A percentile compares a stretch with the other conserved stretches of the same genome.
These are phyloP conservation scores for Eilema depressum DNA, from an alignment of 2,888 invertebrate species.

Conservation along the genomic window DNA sequence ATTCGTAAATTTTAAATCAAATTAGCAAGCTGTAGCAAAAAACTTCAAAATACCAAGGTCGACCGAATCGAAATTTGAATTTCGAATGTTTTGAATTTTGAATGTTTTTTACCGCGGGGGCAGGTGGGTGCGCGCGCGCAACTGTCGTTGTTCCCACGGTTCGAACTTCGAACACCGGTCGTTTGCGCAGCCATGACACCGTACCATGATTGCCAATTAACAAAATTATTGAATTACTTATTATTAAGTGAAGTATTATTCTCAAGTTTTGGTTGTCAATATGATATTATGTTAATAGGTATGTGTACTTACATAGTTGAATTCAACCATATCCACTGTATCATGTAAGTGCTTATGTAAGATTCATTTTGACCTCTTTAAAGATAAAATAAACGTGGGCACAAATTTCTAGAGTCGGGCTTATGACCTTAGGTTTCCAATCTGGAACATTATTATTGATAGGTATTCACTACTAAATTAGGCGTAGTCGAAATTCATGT, in stretches of 20 bases:
- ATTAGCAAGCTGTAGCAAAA: slow-evolving; percentile 34
- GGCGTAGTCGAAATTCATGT: too few relatives aligned
- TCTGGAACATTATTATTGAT: too few relatives aligned
- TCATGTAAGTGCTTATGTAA: not conserved
- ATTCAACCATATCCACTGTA: not conserved
- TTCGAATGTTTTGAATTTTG: slow-evolving; percentile 65
- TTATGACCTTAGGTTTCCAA: not conserved
- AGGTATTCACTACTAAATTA: too few relatives aligned
- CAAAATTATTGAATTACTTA: slow-evolving; percentile 61
- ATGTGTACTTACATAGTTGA: not conserved
- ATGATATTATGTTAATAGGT: not conserved
- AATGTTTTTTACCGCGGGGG: slow-evolving; percentile 77
- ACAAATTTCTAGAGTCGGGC: not conserved
- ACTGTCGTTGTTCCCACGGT: slow-evolving; percentile 85
- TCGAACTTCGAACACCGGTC: slow-evolving; percentile 74
- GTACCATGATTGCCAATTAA: slow-evolving; percentile 83
- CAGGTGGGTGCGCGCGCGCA: slow-evolving; percentile 79
- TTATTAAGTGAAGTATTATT: slow-evolving; percentile 19
- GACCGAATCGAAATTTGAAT: slow-evolving; percentile 79
- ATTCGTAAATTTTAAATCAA: slow-evolving; percentile 25
- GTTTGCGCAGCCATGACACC: slow-evolving; percentile 67
- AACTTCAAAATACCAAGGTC: slow-evolving; percentile 72
- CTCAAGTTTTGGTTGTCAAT: not conserved
- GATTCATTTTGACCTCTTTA: not conserved
- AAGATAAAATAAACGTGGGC: not conserved